phyloP scores from a whole-genome alignment of 2,888 invertebrate genomes.

The Drosophila mayaguana region DNA sequence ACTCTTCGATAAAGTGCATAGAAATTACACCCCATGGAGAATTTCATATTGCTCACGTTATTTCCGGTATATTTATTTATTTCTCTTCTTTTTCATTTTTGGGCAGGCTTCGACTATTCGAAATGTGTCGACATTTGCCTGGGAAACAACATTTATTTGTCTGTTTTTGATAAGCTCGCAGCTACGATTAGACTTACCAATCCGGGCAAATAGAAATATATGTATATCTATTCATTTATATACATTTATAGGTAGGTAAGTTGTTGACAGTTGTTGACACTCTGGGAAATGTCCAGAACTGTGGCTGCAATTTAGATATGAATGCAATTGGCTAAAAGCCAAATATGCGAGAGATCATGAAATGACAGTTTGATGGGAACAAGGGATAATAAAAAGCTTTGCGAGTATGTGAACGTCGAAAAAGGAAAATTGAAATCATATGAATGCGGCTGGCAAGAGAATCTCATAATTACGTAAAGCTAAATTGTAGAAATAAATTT shows the following conservation, averaged over 20 bases:
- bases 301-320: slow-evolving; percentile 24
- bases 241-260: slow-evolving; percentile 27
- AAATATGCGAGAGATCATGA: slow-evolving; percentile 8
- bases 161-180: slow-evolving; percentile 55
- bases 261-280: background rate
- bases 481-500: too few species aligned
- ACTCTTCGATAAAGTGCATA: slow-evolving; percentile 60
- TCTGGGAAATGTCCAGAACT: slow-evolving; percentile 6
- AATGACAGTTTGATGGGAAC: too few species aligned
- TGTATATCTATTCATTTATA: slow-evolving; percentile 29
- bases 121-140: slow-evolving; percentile 54
- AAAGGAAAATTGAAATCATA: too few species aligned
- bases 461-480: too few species aligned
- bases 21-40: slow-evolving; percentile 33
- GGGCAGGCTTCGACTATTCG: slow-evolving; percentile 3
- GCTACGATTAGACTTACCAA: slow-evolving; percentile 53
- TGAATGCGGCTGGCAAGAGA: too few species aligned
- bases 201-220: slow-evolving; percentile 34
- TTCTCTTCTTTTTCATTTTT: slow-evolving; percentile 12
- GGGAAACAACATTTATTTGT: slow-evolving; percentile 44
- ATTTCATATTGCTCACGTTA: slow-evolving; percentile 65
- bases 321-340: slow-evolving; percentile 38
- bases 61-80: slow-evolving; percentile 59
- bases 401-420: too few species aligned
- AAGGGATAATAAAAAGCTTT: too few species aligned